Evolutionary conservation across 2,888 invertebrate species (phyloP).

Genomic region (Anagyrus pseudococci): DNA sequence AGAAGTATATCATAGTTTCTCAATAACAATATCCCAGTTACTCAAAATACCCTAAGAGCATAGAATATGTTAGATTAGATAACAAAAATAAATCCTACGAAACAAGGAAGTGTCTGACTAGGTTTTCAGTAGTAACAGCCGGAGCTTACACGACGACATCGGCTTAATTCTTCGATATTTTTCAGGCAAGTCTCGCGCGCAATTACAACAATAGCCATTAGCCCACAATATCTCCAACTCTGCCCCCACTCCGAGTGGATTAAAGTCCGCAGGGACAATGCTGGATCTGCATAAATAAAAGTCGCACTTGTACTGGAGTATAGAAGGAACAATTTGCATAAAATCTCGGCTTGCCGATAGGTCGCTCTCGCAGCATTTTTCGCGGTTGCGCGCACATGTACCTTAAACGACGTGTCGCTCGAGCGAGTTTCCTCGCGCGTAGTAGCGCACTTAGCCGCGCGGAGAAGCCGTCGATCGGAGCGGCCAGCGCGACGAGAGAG

Average conservation of each 20-base stretch:
- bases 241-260: background rate
- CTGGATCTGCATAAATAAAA: no score
- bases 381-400: no score
- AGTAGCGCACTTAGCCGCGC: background rate
- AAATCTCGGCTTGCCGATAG: no score
- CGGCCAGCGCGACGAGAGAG: slow-evolving; percentile 31
- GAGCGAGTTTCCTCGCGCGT: slow-evolving; percentile 13
- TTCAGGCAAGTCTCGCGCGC: background rate
- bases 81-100: background rate
- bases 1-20: no score
- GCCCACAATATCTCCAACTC: background rate
- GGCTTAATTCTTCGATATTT: background rate
- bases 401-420: no score
- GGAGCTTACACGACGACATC: background rate
- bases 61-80: no score
- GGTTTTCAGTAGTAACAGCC: background rate
- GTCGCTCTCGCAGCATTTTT: no score
- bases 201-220: background rate
- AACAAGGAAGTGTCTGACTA: no score
- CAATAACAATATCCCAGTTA: no score
- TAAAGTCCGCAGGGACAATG: background rate
- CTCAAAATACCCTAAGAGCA: no score
- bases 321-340: no score
- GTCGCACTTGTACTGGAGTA: no score
- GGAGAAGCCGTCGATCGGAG: background rate